Conservation (phyloP, 2,888 invertebrate genomes). For the Ramazzottius varieornatus region DNA sequence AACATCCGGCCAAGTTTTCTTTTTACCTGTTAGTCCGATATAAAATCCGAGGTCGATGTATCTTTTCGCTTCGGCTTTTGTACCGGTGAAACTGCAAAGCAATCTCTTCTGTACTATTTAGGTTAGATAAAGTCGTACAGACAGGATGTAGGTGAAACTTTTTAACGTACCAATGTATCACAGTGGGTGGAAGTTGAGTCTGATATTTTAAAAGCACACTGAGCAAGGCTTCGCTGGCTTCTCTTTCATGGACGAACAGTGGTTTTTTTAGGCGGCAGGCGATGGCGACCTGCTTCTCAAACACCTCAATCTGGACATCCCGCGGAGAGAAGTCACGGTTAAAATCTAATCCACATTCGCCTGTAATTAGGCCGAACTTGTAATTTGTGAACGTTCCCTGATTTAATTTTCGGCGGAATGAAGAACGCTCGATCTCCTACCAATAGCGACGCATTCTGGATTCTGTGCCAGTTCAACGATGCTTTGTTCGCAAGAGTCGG, state of each 20-base stretch:
- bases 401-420: neutral
- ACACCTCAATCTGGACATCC: constrained; percentile 53
- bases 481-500: constrained; percentile 31
- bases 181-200: constrained; percentile 42
- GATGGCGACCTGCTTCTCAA: constrained; percentile 48
- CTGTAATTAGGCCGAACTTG: neutral
- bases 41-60: constrained; percentile 64
- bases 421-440: constrained; percentile 18
- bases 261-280: constrained; percentile 65
- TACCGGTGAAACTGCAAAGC: constrained; percentile 47
- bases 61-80: constrained; percentile 47
- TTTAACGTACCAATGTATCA: constrained; percentile 77
- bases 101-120: too few species aligned
- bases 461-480: constrained; percentile 45
- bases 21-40: constrained; percentile 44
- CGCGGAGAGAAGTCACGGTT: constrained; percentile 78
- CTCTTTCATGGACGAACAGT: constrained; percentile 65
- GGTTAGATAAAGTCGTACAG: too few species aligned
- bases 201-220: constrained; percentile 36
- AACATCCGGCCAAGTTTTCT: too few species aligned
- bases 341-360: constrained; percentile 71
- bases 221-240: constrained; percentile 58
- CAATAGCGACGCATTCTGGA: constrained; percentile 69
- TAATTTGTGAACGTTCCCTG: too few species aligned
- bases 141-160: too few species aligned